Base-by-base conservation (phyloP, 1,140 invertebrate genomes). In the Schlechtendalia chinensis region DNA sequence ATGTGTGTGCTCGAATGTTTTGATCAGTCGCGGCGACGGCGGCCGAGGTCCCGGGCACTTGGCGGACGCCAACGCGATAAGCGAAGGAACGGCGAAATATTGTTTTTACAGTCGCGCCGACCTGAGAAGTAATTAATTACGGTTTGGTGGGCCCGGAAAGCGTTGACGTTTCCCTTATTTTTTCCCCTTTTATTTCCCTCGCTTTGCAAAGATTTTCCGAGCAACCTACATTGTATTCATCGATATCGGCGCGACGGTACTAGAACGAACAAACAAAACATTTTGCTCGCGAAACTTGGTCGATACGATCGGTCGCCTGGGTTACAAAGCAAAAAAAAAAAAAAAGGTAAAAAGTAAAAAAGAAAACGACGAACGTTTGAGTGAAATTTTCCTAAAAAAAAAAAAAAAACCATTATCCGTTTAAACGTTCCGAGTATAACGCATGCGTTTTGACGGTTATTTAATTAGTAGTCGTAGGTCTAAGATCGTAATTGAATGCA, bases 11-110 rank as follows among this genome's bases (percentile, higher is more conserved):
- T 6, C 10, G 8, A 1, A 29, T 39, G 29, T 74, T 32, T 32
- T 56, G 53, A 74, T 74, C 71, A 74, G 56, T 32, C 5, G 27
- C 17, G 17, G 19, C 17, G 6, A 47, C 11, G 10, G 71, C n/a
- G 71, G n/a, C n/a, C n/a, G n/a, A 10, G 50, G 17, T 74, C 54
- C 50, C 47, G 71, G 53, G 12, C 29, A 56, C 24, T 74, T 17
- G 27, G 50, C 10, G 19, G 17, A 32, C 11, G 12, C n/a, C 45
- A 72, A 54, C 27, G 71, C 17, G 71, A 56, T 74, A 74, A 56
- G 71, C 29, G 54, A 72, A 72, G 47, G 54, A 54, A 54, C 11
- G n/a, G 17, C 27, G n/a, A 50, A 69, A 50, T 69, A 69, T 69
- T 50, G 22, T 69, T 69, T 27, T 50, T 50, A 24, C 16, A 69